phyloP scores from a whole-genome alignment of 1,140 invertebrate species.

The Formica exsecta region DNA sequence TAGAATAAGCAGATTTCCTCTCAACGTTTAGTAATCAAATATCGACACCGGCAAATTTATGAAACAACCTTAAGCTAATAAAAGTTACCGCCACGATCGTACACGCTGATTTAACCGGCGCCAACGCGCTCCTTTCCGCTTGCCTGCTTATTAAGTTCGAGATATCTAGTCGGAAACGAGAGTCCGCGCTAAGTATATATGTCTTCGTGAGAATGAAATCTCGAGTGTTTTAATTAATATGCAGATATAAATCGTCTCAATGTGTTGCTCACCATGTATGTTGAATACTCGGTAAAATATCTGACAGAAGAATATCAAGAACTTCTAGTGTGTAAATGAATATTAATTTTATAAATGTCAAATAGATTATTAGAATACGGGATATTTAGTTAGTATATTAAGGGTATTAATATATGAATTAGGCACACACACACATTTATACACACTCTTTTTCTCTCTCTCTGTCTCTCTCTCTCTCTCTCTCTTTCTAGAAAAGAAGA shows the following conservation, averaged over 20 bases:
- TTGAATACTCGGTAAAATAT: neutral
- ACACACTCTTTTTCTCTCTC: too few relatives aligned
- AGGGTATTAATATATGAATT: too few relatives aligned
- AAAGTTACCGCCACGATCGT: slow-evolving; percentile 26
- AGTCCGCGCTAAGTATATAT: slow-evolving; percentile 48
- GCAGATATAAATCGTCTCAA: slow-evolving; percentile 6
- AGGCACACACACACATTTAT: too few relatives aligned
- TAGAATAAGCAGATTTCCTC: slow-evolving; percentile 4
- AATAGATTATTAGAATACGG: too few relatives aligned
- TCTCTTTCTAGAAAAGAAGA: too few relatives aligned
- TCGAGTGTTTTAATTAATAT: slow-evolving; percentile 18
- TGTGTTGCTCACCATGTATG: too few relatives aligned
- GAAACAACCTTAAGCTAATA: slow-evolving; percentile 16
- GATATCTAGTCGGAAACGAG: slow-evolving; percentile 68
- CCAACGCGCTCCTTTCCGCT: slow-evolving; percentile 69
- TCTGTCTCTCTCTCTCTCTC: too few relatives aligned
- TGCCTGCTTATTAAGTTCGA: slow-evolving; percentile 74
- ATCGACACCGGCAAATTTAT: slow-evolving; percentile 41
- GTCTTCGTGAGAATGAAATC: slow-evolving; percentile 47
- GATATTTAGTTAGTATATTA: too few relatives aligned
- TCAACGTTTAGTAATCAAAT: slow-evolving; percentile 2
- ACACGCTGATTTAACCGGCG: slow-evolving; percentile 34
- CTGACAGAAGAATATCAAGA: neutral
- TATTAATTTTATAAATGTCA: slow-evolving; percentile 6
- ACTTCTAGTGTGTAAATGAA: neutral